A percentile compares a stretch with the other conserved stretches of the same genome.
Conservation (phyloP, 2,113 vertebrate species). For the Ophiodon elongatus region DNA sequence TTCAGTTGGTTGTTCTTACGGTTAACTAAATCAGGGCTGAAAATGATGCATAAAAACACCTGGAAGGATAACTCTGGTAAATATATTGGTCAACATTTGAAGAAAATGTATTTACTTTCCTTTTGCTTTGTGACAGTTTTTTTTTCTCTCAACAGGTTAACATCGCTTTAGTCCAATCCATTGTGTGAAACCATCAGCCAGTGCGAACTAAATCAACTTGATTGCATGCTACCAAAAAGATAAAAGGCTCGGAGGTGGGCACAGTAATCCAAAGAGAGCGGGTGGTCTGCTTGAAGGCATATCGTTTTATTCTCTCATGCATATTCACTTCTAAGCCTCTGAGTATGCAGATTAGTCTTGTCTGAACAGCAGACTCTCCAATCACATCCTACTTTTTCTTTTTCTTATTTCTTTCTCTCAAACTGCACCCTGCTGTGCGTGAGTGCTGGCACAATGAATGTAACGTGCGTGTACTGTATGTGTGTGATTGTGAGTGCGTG, state of each 20-base stretch:
- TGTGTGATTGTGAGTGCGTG: slow-evolving; percentile 26
- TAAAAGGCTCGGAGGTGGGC: slow-evolving; percentile 81
- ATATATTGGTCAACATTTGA: slow-evolving; percentile 39
- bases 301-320: slow-evolving; percentile 84
- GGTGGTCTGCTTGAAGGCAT: slow-evolving; percentile 83
- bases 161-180: slow-evolving; percentile 65
- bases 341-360: slow-evolving; percentile 84
- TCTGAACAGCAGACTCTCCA: slow-evolving; percentile 80
- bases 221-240: slow-evolving; percentile 76
- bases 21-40: slow-evolving; percentile 42
- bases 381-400: slow-evolving; percentile 72
- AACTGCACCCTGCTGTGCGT: slow-evolving; percentile 69
- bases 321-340: slow-evolving; percentile 84
- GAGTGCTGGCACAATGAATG: slow-evolving; percentile 58
- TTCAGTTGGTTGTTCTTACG: slow-evolving; percentile 30
- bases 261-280: slow-evolving; percentile 82
- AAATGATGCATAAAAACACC: slow-evolving; percentile 37
- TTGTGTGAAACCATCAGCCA: slow-evolving; percentile 67
- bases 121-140: slow-evolving; percentile 40
- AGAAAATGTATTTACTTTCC: no score
- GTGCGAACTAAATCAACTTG: slow-evolving; percentile 77
- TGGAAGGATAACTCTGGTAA: slow-evolving; percentile 27
- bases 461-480: slow-evolving; percentile 35
- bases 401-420: slow-evolving; percentile 43
- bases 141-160: slow-evolving; percentile 76